A percentile compares a stretch with the other conserved stretches of the same genome.
These are phyloP conservation scores for Netelia fuscicornis DNA, from an alignment of 2,888 invertebrate species.

Conservation along the genomic window DNA sequence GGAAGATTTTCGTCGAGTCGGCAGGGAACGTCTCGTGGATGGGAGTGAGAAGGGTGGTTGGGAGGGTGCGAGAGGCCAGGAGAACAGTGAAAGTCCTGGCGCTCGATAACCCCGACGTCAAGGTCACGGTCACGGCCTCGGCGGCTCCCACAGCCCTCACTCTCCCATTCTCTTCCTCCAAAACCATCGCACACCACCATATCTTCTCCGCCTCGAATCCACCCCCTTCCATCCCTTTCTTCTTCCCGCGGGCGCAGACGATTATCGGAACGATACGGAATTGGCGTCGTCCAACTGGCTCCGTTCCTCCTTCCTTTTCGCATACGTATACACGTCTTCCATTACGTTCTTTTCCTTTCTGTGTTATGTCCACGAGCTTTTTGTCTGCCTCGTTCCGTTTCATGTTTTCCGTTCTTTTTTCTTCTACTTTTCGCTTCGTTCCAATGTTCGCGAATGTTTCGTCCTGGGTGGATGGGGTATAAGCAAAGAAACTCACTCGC, in stretches of 20 bases:
- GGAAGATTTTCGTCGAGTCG: neutral
- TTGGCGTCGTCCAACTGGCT: slow-evolving; percentile 69
- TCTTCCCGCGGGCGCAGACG: slow-evolving; percentile 70
- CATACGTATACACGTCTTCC: neutral
- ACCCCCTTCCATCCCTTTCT: slow-evolving; percentile 49
- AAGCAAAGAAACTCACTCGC: neutral
- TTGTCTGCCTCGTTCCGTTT: slow-evolving; percentile 63
- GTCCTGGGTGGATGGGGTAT: neutral
- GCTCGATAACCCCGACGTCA: slow-evolving; percentile 82
- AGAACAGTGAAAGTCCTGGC: slow-evolving; percentile 81
- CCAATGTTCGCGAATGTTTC: neutral
- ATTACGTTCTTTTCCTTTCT: slow-evolving; percentile 22
- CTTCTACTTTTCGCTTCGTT: slow-evolving; percentile 23
- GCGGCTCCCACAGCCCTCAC: slow-evolving; percentile 52
- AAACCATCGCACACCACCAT: slow-evolving; percentile 24
- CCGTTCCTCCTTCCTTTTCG: slow-evolving; percentile 43
- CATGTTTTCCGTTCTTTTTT: slow-evolving; percentile 53
- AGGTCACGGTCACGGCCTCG: slow-evolving; percentile 83
- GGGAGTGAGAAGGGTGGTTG: slow-evolving; percentile 77
- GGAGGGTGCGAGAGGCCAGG: slow-evolving; percentile 75
- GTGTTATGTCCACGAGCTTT: slow-evolving; percentile 52
- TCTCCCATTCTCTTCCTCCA: slow-evolving; percentile 46
- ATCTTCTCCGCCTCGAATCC: slow-evolving; percentile 45
- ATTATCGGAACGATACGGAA: slow-evolving; percentile 79
- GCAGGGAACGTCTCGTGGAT: neutral